Conservation (phyloP, 1,140 invertebrate genomes). For the Caerostris extrusa region DNA sequence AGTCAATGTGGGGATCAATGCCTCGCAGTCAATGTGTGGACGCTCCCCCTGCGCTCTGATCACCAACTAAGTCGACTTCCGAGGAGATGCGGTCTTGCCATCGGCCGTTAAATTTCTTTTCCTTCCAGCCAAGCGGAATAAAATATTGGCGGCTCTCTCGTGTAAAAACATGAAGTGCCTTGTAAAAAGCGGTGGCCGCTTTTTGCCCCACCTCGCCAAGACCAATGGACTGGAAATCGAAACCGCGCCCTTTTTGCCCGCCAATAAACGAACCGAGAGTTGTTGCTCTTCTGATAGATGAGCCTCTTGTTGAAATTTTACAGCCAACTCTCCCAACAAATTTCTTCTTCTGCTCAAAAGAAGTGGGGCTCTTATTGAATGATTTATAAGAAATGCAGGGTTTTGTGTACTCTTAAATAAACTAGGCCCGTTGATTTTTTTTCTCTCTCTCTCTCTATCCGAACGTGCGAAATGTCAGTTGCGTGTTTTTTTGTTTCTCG, state of each 20-base stretch:
- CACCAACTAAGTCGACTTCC: conserved; percentile 51
- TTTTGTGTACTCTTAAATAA: conserved; percentile 42
- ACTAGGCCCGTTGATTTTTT: conserved; percentile 38
- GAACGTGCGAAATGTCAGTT: not conserved
- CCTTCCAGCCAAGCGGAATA: conserved; percentile 72
- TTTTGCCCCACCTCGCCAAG: conserved; percentile 29
- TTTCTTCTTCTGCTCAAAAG: too few species aligned
- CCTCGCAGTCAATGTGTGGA: conserved; percentile 46
- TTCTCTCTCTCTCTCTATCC: not conserved
- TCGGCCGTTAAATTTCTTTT: conserved; percentile 73
- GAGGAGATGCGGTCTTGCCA: conserved; percentile 66
- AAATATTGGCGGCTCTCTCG: conserved; percentile 74
- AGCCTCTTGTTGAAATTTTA: conserved; percentile 56
- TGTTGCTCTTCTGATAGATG: conserved; percentile 76
- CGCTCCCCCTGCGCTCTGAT: conserved; percentile 12
- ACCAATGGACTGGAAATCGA: conserved; percentile 71
- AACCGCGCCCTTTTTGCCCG: conserved; percentile 50
- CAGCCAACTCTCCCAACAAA: not conserved
- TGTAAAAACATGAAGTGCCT: conserved; percentile 78
- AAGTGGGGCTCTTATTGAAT: conserved; percentile 57
- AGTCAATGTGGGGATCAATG: too few species aligned
- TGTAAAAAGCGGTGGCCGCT: conserved; percentile 71
- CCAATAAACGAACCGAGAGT: conserved; percentile 66
- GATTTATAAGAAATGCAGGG: conserved; percentile 68
- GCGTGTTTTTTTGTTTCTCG: not conserved